Evolutionary conservation across 2,888 invertebrate genomes (phyloP), one percentile per base, ranked within the genome.

Genomic region (Ophion costatus): DNA sequence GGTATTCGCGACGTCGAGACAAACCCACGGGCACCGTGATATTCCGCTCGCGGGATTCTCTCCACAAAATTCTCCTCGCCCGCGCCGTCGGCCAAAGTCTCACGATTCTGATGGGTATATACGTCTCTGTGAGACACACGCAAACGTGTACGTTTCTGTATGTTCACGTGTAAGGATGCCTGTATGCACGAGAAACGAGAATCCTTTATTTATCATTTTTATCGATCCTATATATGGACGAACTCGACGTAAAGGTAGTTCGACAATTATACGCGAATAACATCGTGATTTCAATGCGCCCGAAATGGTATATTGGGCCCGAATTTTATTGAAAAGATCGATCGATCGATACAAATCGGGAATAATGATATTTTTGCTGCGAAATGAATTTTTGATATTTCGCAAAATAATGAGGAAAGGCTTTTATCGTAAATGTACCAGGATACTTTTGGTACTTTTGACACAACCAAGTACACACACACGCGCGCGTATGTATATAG

Each of bases 1-100:
- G 83, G 87, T 87, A 87, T 87, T 87, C 87, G 73, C 81, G 56
- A 82, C 84, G 82, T 38, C 75, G 79, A 67, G 69, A 79, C 64
- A 42, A 45, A 63, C 80, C 61, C 80, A 66, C 70, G 59, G 57
- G 57, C 73, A 59, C 67, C 74, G 82, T 69, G 82, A 82, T 82
- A 82, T 78, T 78, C 82, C 24, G 73, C 77, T 80, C 85, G 75
- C 79, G 77, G 38, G 71, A 69, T 57, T 69, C 59, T 29, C 81
- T 57, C 76, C 33, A 20, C 57, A 20, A 73, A 76, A 76, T 66
- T 80, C 77, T 75, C 74, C 69, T 69, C 78, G 69, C 42, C 22
- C 71, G 59, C 71, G 59, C 73, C 64, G 66, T 66, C 84, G 83
- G 80, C 80, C 51, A 33, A 51, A 75, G 51, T 75, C 75, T 75